Evolutionary conservation across 2,888 invertebrate genomes (phyloP).

Genomic region (Rhogogaster chlorosoma): DNA sequence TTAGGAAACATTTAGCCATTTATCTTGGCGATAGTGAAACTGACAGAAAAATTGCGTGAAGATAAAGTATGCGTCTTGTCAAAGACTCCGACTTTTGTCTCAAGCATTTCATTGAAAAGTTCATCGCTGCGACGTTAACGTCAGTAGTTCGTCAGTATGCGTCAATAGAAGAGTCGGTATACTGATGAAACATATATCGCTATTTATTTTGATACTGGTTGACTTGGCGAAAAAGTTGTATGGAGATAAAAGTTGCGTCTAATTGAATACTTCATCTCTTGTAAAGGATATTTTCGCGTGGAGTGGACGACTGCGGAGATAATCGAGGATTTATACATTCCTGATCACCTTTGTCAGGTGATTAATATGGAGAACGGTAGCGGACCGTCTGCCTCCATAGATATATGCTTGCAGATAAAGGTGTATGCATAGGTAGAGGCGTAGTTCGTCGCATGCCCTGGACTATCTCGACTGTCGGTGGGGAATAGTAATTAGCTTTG

Average conservation of each 20-base stretch:
- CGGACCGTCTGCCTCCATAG: neutral
- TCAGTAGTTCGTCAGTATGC: neutral
- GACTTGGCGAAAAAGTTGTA: neutral
- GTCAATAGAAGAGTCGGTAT: neutral
- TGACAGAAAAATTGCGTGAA: neutral
- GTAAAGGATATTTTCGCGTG: neutral
- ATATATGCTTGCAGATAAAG: neutral
- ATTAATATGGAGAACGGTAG: neutral
- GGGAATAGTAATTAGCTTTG: conserved; percentile 69
- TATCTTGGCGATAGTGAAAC: neutral
- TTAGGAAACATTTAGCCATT: neutral
- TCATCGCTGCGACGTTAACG: neutral
- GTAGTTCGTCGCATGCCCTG: neutral
- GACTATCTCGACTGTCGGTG: conserved; percentile 6
- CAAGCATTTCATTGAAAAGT: neutral
- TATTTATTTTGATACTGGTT: neutral
- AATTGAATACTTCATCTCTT: neutral
- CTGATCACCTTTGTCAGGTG: neutral
- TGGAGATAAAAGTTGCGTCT: neutral
- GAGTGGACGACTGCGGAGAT: neutral
- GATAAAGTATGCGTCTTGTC: neutral
- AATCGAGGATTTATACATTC: neutral
- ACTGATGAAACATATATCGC: neutral
- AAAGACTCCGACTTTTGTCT: neutral
- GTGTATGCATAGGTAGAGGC: neutral